These are phyloP conservation scores for Pseudochirops corinnae DNA, from an alignment of 2,797 vertebrate genomes.

Conservation along the genomic window DNA sequence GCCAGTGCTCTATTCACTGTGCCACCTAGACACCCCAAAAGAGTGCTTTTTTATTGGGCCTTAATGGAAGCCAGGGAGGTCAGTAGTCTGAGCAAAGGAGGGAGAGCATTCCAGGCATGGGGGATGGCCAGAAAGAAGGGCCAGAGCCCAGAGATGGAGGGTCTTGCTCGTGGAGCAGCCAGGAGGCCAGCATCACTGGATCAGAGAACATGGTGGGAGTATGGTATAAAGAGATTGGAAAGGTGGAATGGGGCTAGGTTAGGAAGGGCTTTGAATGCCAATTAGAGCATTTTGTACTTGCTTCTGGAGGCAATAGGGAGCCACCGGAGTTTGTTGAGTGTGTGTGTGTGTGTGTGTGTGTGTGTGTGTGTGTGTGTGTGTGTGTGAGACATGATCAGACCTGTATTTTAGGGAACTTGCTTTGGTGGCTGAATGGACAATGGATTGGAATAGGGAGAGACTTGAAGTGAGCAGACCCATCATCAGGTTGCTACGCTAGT, in stretches of 20 bases:
- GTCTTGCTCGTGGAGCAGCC: background rate
- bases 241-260: too few relatives aligned
- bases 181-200: background rate
- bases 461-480: background rate
- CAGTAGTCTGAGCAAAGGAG: too few relatives aligned
- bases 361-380: too few relatives aligned
- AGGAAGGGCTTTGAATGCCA: background rate
- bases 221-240: background rate
- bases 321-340: background rate
- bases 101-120: background rate
- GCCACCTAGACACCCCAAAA: too few relatives aligned
- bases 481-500: background rate
- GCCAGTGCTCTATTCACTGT: too few relatives aligned
- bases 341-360: too few relatives aligned
- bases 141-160: background rate
- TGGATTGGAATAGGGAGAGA: background rate
- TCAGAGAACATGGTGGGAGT: background rate
- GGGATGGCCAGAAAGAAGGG: background rate
- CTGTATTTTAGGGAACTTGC: background rate
- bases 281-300: background rate
- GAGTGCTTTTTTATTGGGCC: too few relatives aligned
- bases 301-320: background rate
- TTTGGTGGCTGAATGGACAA: slow-evolving; percentile 14
- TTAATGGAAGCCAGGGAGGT: too few relatives aligned
- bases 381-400: background rate